A percentile compares a stretch with the other conserved stretches of the same genome.
Evolutionary conservation across 1,140 invertebrate genomes (phyloP).

Genomic region (Nebria ingens): DNA sequence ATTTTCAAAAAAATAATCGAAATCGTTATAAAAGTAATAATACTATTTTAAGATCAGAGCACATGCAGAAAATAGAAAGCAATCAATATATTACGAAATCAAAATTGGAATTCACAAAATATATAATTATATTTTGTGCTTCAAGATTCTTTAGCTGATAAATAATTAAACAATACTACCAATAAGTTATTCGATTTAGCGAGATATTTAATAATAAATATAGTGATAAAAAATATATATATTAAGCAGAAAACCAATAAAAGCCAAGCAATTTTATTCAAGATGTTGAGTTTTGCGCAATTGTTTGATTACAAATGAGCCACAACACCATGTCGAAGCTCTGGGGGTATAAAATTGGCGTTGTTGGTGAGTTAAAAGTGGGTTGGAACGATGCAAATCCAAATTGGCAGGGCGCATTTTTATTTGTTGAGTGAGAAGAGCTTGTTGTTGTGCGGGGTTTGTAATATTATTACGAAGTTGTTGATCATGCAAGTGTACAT

Average conservation of each 20-base stretch:
- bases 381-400: slow-evolving; percentile 37
- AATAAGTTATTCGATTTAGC: too few species aligned
- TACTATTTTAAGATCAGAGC: too few species aligned
- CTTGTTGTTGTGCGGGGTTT: slow-evolving; percentile 31
- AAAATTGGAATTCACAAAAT: too few species aligned
- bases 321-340: slow-evolving; percentile 51
- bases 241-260: neutral
- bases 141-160: too few species aligned
- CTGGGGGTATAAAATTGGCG: slow-evolving; percentile 35
- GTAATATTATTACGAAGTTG: too few species aligned
- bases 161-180: too few species aligned
- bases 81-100: too few species aligned
- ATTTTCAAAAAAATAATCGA: too few species aligned
- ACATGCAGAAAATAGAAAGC: too few species aligned
- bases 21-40: too few species aligned
- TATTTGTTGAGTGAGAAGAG: slow-evolving; percentile 35
- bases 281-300: slow-evolving; percentile 49
- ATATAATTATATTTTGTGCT: too few species aligned
- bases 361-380: slow-evolving; percentile 26
- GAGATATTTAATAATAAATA: too few species aligned
- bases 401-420: neutral
- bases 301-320: slow-evolving; percentile 44
- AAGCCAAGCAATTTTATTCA: slow-evolving; percentile 30
- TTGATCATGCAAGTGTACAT: slow-evolving; percentile 51
- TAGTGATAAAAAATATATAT: slow-evolving; percentile 6